Base-by-base conservation (phyloP, 2,888 invertebrate species). In the Leptinotarsa peninsularis region DNA sequence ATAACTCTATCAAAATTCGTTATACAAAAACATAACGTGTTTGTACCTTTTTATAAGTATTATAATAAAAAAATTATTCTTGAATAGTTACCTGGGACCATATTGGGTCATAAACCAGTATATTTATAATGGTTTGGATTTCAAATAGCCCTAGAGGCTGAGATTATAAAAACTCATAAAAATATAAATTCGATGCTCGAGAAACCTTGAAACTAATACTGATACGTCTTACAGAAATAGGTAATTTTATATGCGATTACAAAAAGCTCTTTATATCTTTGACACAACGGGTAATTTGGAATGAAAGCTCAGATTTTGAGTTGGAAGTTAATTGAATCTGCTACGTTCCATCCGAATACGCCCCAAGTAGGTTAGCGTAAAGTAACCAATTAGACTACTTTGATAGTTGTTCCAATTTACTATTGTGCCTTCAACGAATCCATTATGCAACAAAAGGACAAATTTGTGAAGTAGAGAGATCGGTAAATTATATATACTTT, bases 241-340 rank as follows among this genome's bases (percentile, higher is more conserved):
- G 54, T 54, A 60, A 70, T 33, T 60, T 60, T 60, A 49, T 17
- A 66, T 66, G 49, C 43, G 54, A 43, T 49, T 60, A 17, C 33
- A 70, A 70, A 49, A 58, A 49, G 70, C 58, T 56, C 15, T 70
- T n/a, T 56, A 70, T 27, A 66, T 72, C 72, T 17, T 72, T 66
- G 49, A 54, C 72, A 54, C 72, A 43, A 72, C 50, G 66, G 66
- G 50, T 54, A 72, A 72, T 72, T 67, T 58, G 54, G 67, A 52
- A 72, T 72, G 67, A 72, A 72, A 72, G 66, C 50, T 72, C 21
- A 23, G 67, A 72, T 72, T 67, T 67, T 27, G 49, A 67, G 14
- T 17, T 13, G 18, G 43, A 49, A 66, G n/a, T 27, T 49, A 43
- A n/a, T 50, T 49, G 58, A 18, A 67, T 56, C 68, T 60, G 63